Conservation (phyloP, 92 coral and sea anemone genomes). For the Isaurus tuberculatus region DNA sequence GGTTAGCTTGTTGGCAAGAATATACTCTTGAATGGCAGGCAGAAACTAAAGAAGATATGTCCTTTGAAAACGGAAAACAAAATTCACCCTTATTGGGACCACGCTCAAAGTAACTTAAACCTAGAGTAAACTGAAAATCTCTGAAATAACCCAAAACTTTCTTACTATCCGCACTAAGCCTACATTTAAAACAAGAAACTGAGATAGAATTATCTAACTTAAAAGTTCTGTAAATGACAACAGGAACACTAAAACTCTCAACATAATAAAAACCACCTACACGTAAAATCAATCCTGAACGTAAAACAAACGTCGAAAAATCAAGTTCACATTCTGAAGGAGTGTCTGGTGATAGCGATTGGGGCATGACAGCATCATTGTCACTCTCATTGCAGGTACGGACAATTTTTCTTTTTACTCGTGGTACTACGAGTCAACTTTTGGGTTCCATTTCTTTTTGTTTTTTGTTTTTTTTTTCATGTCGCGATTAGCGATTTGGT, state of each 20-base stretch:
- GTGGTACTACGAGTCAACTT: too few relatives aligned
- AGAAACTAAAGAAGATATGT: conserved; percentile 12
- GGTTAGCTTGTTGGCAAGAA: conserved; percentile 33
- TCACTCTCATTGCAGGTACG: background rate
- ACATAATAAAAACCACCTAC: conserved; percentile 16
- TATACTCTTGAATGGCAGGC: conserved; percentile 14
- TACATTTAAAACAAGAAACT: conserved; percentile 15
- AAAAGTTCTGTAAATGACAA: conserved; percentile 8
- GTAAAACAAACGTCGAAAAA: conserved; percentile 3
- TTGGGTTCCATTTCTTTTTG: too few relatives aligned
- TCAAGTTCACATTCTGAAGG: conserved; percentile 1
- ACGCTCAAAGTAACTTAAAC: conserved; percentile 9
- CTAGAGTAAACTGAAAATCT: conserved; percentile 16
- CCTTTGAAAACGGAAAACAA: conserved; percentile 30
- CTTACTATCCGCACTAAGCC: conserved; percentile 8
- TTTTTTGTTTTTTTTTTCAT: too few relatives aligned
- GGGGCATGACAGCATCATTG: background rate
- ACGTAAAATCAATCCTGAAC: conserved; percentile 13
- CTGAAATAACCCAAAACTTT: conserved; percentile 27
- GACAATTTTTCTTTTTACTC: background rate
- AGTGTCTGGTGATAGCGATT: background rate
- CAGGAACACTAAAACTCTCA: conserved; percentile 22
- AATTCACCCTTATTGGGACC: conserved; percentile 32
- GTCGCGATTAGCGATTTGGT: too few relatives aligned
- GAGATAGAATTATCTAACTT: background rate